These are phyloP conservation scores for Zaprionus lineosus DNA, from an alignment of 2,888 invertebrate species.

Conservation along the genomic window DNA sequence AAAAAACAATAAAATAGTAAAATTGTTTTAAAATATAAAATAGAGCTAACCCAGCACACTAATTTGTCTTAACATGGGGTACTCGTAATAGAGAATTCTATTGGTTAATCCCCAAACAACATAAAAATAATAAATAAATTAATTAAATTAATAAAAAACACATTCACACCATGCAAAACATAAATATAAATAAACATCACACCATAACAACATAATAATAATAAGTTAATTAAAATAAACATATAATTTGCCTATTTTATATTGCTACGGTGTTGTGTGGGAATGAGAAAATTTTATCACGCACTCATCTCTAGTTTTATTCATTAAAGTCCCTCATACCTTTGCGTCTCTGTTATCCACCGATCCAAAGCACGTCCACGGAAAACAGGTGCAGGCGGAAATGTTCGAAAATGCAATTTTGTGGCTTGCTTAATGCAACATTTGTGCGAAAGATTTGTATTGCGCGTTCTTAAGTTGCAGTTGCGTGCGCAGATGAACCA, in stretches of 20 bases:
- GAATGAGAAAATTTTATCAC: conserved; percentile 30
- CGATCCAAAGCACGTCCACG: conserved; percentile 82
- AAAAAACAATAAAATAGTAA: conserved; percentile 3
- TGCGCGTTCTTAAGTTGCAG: conserved; percentile 29
- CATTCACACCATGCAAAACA: conserved; percentile 18
- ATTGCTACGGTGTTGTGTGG: not conserved
- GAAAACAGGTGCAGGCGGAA: conserved; percentile 80
- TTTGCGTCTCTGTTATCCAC: conserved; percentile 83
- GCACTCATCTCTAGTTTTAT: conserved; percentile 37
- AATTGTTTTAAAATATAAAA: not conserved
- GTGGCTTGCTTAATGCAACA: conserved; percentile 70
- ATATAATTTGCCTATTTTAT: not conserved
- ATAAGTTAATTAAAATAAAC: too few relatives aligned
- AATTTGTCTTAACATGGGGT: too few relatives aligned
- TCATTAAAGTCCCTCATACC: conserved; percentile 62
- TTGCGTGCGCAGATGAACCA: conserved; percentile 21
- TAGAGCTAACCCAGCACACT: too few relatives aligned
- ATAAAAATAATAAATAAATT: too few relatives aligned
- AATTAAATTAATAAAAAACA: too few relatives aligned
- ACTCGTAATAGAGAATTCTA: too few relatives aligned
- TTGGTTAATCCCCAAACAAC: too few relatives aligned
- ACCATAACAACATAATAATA: too few relatives aligned
- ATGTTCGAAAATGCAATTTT: conserved; percentile 82
- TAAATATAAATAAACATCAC: too few relatives aligned
- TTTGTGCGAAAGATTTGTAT: conserved; percentile 52